phyloP scores from a whole-genome alignment of 1,140 invertebrate genomes.

The Eueides isabella region DNA sequence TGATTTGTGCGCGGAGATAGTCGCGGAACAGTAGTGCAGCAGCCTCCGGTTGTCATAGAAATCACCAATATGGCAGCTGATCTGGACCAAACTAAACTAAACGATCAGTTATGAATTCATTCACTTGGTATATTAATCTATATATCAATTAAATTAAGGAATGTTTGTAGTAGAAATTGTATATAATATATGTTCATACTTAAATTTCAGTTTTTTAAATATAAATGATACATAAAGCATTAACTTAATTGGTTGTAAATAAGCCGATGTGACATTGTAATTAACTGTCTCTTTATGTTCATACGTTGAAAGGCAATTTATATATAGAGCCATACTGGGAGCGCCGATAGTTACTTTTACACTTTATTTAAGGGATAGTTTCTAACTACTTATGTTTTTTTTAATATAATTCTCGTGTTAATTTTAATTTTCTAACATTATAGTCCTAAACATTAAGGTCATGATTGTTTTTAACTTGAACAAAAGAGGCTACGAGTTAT shows the following conservation, averaged over 20 bases:
- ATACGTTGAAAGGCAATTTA: slow-evolving; percentile 68
- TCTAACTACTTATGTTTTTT: neutral
- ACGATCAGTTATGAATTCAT: neutral
- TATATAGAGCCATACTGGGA: slow-evolving; percentile 69
- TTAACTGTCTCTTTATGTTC: slow-evolving; percentile 62
- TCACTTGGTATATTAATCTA: neutral
- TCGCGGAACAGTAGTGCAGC: slow-evolving; percentile 57
- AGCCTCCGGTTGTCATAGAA: slow-evolving; percentile 69
- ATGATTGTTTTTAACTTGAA: neutral
- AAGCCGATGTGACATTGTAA: slow-evolving; percentile 41
- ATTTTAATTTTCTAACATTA: neutral
- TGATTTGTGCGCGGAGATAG: slow-evolving; percentile 69
- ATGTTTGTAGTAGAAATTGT: neutral
- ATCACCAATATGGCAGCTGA: slow-evolving; percentile 49
- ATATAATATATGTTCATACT: neutral
- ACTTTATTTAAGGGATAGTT: slow-evolving; percentile 64
- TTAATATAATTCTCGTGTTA: neutral
- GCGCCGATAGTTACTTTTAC: slow-evolving; percentile 66
- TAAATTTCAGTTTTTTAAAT: neutral
- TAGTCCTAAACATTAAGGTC: too few relatives aligned
- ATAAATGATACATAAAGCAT: neutral
- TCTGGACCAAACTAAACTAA: slow-evolving; percentile 15
- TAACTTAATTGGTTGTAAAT: slow-evolving; percentile 31
- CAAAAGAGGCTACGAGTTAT: neutral
- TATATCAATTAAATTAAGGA: neutral